Evolutionary conservation across 1,140 invertebrate genomes (phyloP).

Genomic region (Helicoverpa zea): DNA sequence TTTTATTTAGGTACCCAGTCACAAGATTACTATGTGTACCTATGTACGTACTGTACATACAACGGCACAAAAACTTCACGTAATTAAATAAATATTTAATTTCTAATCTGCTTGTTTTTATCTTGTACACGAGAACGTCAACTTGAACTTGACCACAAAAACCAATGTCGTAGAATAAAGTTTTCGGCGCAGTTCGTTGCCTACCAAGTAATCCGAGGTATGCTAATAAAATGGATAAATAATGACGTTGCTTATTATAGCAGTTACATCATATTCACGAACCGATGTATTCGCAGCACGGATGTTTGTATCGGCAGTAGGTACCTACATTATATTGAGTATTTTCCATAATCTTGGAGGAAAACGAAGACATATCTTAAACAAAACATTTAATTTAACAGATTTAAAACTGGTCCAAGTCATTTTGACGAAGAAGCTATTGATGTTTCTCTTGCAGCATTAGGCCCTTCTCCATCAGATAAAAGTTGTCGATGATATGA

Average conservation of each 20-base stretch:
- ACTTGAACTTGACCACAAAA: slow-evolving; percentile 83
- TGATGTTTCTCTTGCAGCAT: background rate
- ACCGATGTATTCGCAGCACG: slow-evolving; percentile 19
- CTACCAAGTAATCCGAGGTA: slow-evolving; percentile 57
- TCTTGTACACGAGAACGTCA: slow-evolving; percentile 48
- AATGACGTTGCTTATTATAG: slow-evolving; percentile 64
- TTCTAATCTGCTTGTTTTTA: slow-evolving; percentile 42
- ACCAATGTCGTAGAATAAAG: slow-evolving; percentile 68
- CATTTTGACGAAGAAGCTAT: too few species aligned
- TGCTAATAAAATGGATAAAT: slow-evolving; percentile 74
- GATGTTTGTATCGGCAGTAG: background rate
- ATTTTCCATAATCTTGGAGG: background rate
- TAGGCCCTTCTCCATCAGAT: background rate
- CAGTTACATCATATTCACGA: slow-evolving; percentile 74
- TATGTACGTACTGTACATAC: background rate
- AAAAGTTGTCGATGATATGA: background rate
- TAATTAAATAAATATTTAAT: slow-evolving; percentile 43
- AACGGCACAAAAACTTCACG: slow-evolving; percentile 18
- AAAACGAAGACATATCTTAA: background rate
- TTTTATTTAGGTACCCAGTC: background rate
- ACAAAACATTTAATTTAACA: background rate
- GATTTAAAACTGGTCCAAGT: too few species aligned
- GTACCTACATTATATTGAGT: slow-evolving; percentile 11
- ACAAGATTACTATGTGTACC: background rate
- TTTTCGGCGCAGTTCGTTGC: slow-evolving; percentile 62